Percentiles rank a stretch among this genome's conserved stretches.
These are phyloP conservation scores for Clepsis dumicolana DNA, from an alignment of 2,888 invertebrate species.

Conservation along the genomic window DNA sequence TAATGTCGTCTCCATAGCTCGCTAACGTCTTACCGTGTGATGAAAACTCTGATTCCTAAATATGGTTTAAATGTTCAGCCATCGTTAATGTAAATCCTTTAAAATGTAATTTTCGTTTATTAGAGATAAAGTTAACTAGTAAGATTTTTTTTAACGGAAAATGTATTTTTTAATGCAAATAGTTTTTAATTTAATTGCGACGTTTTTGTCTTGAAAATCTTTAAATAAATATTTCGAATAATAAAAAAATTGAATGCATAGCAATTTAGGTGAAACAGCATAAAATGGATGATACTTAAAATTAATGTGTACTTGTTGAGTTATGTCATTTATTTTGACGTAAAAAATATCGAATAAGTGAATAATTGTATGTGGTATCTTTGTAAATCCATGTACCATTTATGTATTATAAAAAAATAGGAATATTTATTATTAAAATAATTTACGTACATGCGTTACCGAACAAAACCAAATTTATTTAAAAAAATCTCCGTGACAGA, in stretches of 20 bases:
- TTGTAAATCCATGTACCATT: background rate
- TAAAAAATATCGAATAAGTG: background rate
- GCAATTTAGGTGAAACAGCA: slow-evolving; percentile 32
- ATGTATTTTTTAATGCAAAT: no score
- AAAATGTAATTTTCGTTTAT: no score
- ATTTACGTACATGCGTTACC: background rate
- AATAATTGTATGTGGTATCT: background rate
- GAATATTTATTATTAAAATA: background rate
- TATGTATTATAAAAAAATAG: background rate
- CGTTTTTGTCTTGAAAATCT: no score
- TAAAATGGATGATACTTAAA: slow-evolving; percentile 19
- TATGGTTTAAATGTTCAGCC: no score
- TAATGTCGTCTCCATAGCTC: no score
- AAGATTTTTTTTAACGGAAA: no score
- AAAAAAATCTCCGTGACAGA: background rate
- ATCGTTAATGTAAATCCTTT: no score
- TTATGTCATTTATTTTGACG: background rate
- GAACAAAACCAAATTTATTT: background rate
- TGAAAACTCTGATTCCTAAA: no score
- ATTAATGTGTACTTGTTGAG: background rate
- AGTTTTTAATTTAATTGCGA: no score
- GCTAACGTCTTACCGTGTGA: no score
- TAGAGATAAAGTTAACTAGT: no score
- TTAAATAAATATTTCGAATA: slow-evolving; percentile 20
- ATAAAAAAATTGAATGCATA: slow-evolving; percentile 13